Evolutionary conservation across 2,113 vertebrate genomes (phyloP).

Genomic region (Ageneiosus marmoratus): DNA sequence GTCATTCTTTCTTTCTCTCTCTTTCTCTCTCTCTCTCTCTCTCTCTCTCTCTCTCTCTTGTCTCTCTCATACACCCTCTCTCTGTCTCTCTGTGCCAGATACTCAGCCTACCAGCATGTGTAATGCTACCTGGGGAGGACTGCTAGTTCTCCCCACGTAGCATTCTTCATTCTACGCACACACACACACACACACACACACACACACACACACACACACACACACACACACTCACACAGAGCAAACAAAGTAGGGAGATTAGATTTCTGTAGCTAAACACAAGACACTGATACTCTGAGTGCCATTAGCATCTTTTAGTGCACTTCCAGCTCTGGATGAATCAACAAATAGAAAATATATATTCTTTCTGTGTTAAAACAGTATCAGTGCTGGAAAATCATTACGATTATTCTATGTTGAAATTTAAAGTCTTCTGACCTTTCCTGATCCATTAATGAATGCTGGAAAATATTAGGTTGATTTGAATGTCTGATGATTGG

Average conservation of each 20-base stretch:
- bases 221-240: slow-evolving; percentile 6
- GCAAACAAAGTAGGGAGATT: slow-evolving; percentile 4
- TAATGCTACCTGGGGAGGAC: background rate
- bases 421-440: background rate
- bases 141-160: background rate
- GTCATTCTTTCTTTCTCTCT: background rate
- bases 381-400: background rate
- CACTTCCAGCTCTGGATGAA: background rate
- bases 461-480: background rate
- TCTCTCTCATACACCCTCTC: background rate
- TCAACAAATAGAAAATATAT: background rate
- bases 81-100: slow-evolving; percentile 24
- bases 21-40: background rate
- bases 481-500: background rate
- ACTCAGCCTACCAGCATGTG: slow-evolving; percentile 14
- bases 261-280: slow-evolving; percentile 5
- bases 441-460: background rate
- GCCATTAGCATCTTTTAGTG: background rate
- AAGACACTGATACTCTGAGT: background rate
- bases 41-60: background rate
- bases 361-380: background rate
- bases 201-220: slow-evolving; percentile 15
- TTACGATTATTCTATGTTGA: background rate
- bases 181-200: slow-evolving; percentile 15
- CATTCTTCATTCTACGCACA: background rate